Evolutionary conservation across 2,113 vertebrate genomes (phyloP), one percentile per base, ranked within the genome.

Genomic region (Okapia johnstoni): DNA sequence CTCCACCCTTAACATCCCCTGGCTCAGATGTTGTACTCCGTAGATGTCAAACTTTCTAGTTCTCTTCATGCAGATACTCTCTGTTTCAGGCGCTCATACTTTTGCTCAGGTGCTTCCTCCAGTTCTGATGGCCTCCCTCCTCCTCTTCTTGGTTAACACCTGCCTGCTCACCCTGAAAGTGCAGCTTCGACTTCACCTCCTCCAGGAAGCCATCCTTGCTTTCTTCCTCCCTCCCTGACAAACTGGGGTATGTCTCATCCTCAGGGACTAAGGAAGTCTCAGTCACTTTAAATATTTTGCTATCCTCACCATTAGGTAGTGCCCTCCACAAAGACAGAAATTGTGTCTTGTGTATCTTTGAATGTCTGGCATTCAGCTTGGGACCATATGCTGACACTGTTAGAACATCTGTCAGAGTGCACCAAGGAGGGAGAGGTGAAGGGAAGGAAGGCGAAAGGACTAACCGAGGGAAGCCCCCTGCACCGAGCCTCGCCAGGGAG

Each of bases 21-120:
- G 6, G 28, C 28, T 55, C 54, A 15, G 10, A 26, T 16, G 25
- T 16, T 19, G 8, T 55, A 23, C 50, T 33, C 14, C 4, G 1
- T 1, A 15, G 33, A 50, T 19, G 1, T 13, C 60, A 15, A 0
- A 30, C 23, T 30, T 84, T 25, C 46, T 6, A 1, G 13, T 9
- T 73, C 15, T 19, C 48, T 8, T 57, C 55, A 8, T 4, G 30
- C 36, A 2, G 1, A 12, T 3, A 2, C 46, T 77, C 16, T 26
- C 13, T 13, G 7, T 40, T 1, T n/a, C 8, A 15, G 5, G 1
- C 3, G 3, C 28, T 43, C 7, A 2, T 10, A 2, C 25, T 14
- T 14, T 33, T 26, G 17, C 7, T 55, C 36, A 33, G 46, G 21
- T 6, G 11, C 30, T n/a, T 43, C 50, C 14, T 89, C 52, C 73